Evolutionary conservation across 1,140 invertebrate genomes (phyloP), one percentile per base, ranked within the genome.

Genomic region (Physella acuta): DNA sequence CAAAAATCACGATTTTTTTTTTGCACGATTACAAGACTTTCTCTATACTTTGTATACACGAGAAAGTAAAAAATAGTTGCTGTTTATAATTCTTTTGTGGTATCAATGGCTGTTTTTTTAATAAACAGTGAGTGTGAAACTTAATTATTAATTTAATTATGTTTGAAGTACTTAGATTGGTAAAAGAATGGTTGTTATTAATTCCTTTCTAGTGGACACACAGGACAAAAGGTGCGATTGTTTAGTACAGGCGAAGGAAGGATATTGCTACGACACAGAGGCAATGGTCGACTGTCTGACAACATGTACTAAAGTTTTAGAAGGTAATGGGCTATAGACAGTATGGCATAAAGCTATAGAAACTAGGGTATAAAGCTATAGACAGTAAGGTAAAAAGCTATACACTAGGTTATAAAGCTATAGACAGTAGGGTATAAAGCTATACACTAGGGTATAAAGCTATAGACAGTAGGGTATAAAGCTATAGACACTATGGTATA

Each of bases 221-320:
- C 16, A 49, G 3, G 61, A 63, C 28, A 63, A 16, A 11, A 39
- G 36, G 1, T 63, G 61, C 20, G 61, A 63, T 39, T 63, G 61
- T 31, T 39, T 63, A 5, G 36, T 51, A 11, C 4, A 51, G 30
- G 61, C 61, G 24, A 63, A 28, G 30, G 17, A 39, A 4, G 61
- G 61, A 3, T 63, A 63, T n/a, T 63, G 61, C 28, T 1, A 30
- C 5, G 3, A 4, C 8, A 5, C 36, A 3, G 59, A n/a, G 14
- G 5, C 59, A 34, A 11, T 61, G 31, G 33, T 11, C 4, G 59
- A 61, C 59, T 61, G 59, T 24, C 1, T 20, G 2, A 24, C 59
- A 8, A 61, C 59, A 2, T 61, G 59, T 37, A 61, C 59, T 4
- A 5, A 56, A n/a, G 53, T 56, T 1, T 14, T 31, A 11, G 4